phyloP scores from a whole-genome alignment of 2,888 invertebrate species.

The Enchytraeus crypticus region DNA sequence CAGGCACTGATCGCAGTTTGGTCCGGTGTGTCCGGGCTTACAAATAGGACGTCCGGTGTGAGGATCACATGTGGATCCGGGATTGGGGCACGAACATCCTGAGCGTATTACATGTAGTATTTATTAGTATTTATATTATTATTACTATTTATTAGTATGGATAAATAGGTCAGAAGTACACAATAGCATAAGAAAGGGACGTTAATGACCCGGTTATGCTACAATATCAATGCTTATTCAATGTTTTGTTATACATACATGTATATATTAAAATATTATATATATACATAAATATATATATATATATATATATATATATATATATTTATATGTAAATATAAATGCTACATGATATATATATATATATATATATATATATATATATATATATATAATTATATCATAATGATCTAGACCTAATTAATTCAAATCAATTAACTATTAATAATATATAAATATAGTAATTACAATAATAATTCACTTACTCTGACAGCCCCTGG shows the following conservation, averaged over 20 bases:
- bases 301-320: background rate
- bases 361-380: background rate
- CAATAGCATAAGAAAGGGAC: too few species aligned
- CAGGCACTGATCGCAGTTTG: conserved; percentile 89
- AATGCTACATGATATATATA: background rate
- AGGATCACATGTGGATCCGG: conserved; percentile 63
- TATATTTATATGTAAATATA: background rate
- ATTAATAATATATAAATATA: background rate
- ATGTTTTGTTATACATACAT: too few species aligned
- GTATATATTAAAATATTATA: too few species aligned
- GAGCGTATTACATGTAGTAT: too few species aligned
- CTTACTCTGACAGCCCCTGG: conserved; percentile 68
- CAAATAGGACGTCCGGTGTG: conserved; percentile 86
- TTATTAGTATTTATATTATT: too few species aligned
- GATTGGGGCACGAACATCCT: conserved; percentile 61
- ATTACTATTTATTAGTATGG: too few species aligned
- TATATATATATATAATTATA: background rate
- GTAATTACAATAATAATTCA: conserved; percentile 54
- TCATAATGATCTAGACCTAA: background rate
- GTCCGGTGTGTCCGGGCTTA: conserved; percentile 83
- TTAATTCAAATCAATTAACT: background rate
- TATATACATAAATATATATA: background rate
- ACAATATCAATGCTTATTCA: too few species aligned
- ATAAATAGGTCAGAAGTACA: too few species aligned
- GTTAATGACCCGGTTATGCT: too few species aligned